A percentile compares a stretch with the other conserved stretches of the same genome.
phyloP scores from a whole-genome alignment of 2,888 invertebrate species.

The Nipponacmea schrenckii region DNA sequence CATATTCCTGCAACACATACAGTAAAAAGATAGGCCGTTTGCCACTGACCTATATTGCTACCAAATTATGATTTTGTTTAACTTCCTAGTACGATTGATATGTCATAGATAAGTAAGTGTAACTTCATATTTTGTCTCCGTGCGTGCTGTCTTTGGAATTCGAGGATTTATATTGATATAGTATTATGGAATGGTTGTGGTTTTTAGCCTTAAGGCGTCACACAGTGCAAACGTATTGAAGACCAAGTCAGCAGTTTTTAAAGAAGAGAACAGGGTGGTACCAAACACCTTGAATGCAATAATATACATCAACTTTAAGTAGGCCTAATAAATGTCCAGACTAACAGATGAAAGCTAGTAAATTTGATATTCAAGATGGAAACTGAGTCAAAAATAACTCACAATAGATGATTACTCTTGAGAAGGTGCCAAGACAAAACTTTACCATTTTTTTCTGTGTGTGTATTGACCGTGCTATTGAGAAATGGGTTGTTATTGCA shows the following conservation, averaged over 20 bases:
- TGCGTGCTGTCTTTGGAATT: too few relatives aligned
- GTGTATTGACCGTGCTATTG: background rate
- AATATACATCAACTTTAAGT: too few relatives aligned
- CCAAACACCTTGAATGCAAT: too few relatives aligned
- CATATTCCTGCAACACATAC: slow-evolving; percentile 1
- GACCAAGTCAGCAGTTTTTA: background rate
- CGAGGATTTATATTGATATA: too few relatives aligned
- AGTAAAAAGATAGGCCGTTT: background rate
- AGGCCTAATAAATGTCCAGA: too few relatives aligned
- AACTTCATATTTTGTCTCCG: too few relatives aligned
- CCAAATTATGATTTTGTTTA: background rate
- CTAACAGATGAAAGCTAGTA: background rate
- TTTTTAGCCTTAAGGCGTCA: background rate
- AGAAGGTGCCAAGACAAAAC: slow-evolving; percentile 1
- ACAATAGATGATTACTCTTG: slow-evolving; percentile 8
- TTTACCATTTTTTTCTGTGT: slow-evolving; percentile 4
- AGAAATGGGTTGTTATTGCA: background rate
- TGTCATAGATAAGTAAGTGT: too few relatives aligned
- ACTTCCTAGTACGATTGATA: too few relatives aligned
- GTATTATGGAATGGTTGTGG: too few relatives aligned
- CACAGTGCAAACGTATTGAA: slow-evolving; percentile 2
- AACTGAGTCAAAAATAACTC: slow-evolving; percentile 8
- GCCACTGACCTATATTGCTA: slow-evolving; percentile 7
- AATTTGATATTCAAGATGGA: slow-evolving; percentile 7
- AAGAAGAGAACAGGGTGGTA: too few relatives aligned